Evolutionary conservation across 2,888 invertebrate species (phyloP).

Genomic region (Erannis defoliaria): DNA sequence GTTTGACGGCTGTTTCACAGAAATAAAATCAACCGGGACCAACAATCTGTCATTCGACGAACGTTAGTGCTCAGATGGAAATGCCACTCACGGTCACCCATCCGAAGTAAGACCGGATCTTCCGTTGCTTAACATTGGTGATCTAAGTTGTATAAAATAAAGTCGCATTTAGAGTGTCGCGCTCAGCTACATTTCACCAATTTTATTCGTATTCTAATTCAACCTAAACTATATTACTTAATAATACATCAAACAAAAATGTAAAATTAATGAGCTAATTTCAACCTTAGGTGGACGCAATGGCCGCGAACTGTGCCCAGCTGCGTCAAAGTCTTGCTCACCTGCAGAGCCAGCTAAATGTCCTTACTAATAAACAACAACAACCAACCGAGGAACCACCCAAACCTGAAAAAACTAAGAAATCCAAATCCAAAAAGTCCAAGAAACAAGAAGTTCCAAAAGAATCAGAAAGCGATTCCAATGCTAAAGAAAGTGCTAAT

Average conservation of each 20-base stretch:
- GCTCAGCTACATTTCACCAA: too few relatives aligned
- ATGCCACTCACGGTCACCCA: too few relatives aligned
- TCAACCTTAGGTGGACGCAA: slow-evolving; percentile 82
- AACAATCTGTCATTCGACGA: too few relatives aligned
- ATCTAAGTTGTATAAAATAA: too few relatives aligned
- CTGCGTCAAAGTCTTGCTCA: slow-evolving; percentile 87
- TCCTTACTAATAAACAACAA: slow-evolving; percentile 68
- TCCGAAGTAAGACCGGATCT: too few relatives aligned
- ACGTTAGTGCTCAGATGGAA: background rate
- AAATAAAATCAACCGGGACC: too few relatives aligned
- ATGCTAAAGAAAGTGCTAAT: slow-evolving; percentile 29
- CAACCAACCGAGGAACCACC: slow-evolving; percentile 64
- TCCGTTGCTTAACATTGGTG: too few relatives aligned
- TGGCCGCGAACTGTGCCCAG: slow-evolving; percentile 88
- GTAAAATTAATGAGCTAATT: slow-evolving; percentile 10
- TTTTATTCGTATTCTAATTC: too few relatives aligned
- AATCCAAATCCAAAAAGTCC: slow-evolving; percentile 74
- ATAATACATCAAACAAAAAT: background rate
- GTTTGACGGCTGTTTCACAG: too few relatives aligned
- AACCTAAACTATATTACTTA: too few relatives aligned
- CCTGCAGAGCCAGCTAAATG: slow-evolving; percentile 86
- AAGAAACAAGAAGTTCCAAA: slow-evolving; percentile 52
- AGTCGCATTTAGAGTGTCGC: too few relatives aligned
- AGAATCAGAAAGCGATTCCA: slow-evolving; percentile 50
- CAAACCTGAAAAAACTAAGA: slow-evolving; percentile 73